Percentiles rank a stretch among this genome's conserved stretches.
phyloP scores from a whole-genome alignment of 1,140 invertebrate genomes.

The Cardiocondyla obscurior region DNA sequence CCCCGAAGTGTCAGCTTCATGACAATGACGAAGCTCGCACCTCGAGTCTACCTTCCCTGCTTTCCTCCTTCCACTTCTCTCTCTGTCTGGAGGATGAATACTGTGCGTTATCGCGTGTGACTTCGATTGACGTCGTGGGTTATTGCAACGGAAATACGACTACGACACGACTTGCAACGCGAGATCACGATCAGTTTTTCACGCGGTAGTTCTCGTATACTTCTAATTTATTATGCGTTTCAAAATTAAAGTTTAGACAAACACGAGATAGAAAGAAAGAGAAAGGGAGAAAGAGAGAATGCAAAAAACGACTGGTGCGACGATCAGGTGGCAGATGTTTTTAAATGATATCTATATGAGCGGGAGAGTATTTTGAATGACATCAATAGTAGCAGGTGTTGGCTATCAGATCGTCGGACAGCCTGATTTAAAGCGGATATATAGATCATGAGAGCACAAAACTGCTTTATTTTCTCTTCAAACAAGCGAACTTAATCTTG shows the following conservation, averaged over 20 bases:
- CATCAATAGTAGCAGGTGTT: constrained; percentile 50
- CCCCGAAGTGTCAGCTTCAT: constrained; percentile 64
- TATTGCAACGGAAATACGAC: constrained; percentile 16
- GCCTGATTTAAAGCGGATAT: constrained; percentile 53
- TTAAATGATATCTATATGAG: constrained; percentile 43
- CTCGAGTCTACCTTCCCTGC: constrained; percentile 56
- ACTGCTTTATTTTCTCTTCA: background rate
- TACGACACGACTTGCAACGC: background rate
- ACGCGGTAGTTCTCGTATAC: too few relatives aligned
- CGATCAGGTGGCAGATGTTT: constrained; percentile 51
- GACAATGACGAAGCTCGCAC: constrained; percentile 74
- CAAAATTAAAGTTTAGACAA: background rate
- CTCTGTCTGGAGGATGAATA: background rate
- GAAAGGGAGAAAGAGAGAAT: too few relatives aligned
- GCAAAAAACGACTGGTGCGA: constrained; percentile 1
- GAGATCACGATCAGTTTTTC: background rate
- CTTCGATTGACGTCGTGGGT: constrained; percentile 36
- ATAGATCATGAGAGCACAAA: constrained; percentile 1
- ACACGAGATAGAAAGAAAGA: too few relatives aligned
- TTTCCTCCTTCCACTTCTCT: background rate
- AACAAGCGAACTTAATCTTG: constrained; percentile 3
- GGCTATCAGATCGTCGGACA: constrained; percentile 55
- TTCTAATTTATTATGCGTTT: background rate
- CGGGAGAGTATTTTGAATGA: constrained; percentile 30
- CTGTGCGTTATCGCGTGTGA: constrained; percentile 21